Base-by-base conservation (phyloP, 2,113 vertebrate species). In the Xiphorhynchus elegans region DNA sequence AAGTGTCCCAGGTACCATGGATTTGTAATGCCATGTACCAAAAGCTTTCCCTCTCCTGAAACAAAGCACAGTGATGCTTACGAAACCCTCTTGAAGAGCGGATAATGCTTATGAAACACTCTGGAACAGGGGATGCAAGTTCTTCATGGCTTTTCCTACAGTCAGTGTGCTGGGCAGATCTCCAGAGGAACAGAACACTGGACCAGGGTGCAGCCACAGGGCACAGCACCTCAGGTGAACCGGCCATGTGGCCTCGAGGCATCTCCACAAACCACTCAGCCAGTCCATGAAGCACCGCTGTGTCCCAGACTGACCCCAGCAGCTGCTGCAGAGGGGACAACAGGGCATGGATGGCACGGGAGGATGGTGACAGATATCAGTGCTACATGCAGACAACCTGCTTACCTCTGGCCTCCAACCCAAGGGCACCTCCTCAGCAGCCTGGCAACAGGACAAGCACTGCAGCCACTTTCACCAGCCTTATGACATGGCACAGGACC, bases 181-280 rank as follows among this genome's bases (percentile, higher is more conserved):
- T 50, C 53, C 62, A 42, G 84, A 58, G 19, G 39, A 63, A 21
- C 31, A 35, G 5, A 53, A 28, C 78, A 12, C 17, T 5, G 16
- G 16, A 24, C 20, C 56, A 13, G 28, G 4, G 25, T 16, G 29
- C 60, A 23, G 60, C 2, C 42, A 44, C 1, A 7, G 20, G 24
- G n/a, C n/a, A 17, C 67, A 68, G 53, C 42, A 90, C 40, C 72
- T 56, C 17, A 7, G 10, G 11, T 46, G 47, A 82, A 46, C 66
- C 0, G 0, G 52, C 35, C 50, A 10, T 2, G 21, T 26, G 17
- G 39, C 16, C 62, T 44, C 2, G 0, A 68, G 33, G 35, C 17
- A 46, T 33, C 25, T 29, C 76, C 69, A 50, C 50, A 59, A 28
- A 42, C 39, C 74, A 16, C 39, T 26, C 13, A 44, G 50, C 16